Conservation (phyloP, 2,113 vertebrate genomes). For the Ammospiza nelsoni region DNA sequence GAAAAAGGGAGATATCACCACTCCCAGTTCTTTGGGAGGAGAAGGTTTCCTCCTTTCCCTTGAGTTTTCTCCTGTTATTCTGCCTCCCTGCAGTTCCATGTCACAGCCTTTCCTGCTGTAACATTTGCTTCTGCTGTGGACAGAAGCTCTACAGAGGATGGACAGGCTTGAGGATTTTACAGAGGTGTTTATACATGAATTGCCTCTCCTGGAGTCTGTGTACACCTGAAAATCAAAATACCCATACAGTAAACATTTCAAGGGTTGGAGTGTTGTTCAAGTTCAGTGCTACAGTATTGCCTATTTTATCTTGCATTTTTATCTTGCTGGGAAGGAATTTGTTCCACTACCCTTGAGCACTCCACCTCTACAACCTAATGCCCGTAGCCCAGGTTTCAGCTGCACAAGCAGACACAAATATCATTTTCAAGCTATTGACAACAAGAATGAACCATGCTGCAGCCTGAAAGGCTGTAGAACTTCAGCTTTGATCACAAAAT, state of each 20-base stretch:
- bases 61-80: neutral
- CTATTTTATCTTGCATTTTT: neutral
- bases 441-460: accelerated
- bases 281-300: neutral
- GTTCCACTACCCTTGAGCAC: neutral
- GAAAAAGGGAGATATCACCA: neutral
- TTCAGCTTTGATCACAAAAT: neutral
- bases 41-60: neutral
- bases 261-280: neutral
- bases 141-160: neutral
- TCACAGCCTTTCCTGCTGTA: neutral
- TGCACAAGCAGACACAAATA: neutral
- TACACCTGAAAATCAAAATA: neutral
- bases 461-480: neutral
- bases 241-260: neutral
- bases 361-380: neutral
- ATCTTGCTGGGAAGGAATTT: neutral
- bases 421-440: neutral
- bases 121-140: neutral
- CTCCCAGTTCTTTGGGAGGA: neutral
- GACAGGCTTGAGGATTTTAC: neutral
- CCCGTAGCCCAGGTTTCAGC: neutral
- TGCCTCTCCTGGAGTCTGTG: neutral
- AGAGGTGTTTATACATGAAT: neutral
- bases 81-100: neutral